Evolutionary conservation across 2,113 vertebrate species (phyloP).

Genomic region (Pygoscelis adeliae): DNA sequence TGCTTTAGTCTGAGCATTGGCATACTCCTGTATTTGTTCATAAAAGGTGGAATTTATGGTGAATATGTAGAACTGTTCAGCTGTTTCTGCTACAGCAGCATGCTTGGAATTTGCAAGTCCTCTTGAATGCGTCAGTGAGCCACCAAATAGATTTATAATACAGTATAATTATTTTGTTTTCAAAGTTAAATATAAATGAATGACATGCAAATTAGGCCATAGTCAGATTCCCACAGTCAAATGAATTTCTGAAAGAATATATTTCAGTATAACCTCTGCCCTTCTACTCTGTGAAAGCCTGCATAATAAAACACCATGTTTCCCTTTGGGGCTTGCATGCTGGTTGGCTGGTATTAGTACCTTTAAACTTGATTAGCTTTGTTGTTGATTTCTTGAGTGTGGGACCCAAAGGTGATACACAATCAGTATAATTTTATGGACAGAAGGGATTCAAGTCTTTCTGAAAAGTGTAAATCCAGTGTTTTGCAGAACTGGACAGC

Average conservation of each 20-base stretch:
- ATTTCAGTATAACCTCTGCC: not conserved
- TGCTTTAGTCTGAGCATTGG: not conserved
- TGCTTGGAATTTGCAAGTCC: not conserved
- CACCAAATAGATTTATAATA: not conserved
- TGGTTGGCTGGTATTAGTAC: not conserved
- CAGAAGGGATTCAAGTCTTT: not conserved
- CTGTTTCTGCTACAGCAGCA: not conserved
- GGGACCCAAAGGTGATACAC: rapidly evolving
- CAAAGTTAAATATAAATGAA: not conserved
- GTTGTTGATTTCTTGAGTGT: not conserved
- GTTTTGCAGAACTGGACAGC: not conserved
- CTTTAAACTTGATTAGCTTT: not conserved
- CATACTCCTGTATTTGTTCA: not conserved
- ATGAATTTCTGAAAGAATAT: not conserved
- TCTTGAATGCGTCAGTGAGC: not conserved
- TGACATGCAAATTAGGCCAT: not conserved
- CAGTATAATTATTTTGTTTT: not conserved
- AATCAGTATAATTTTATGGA: not conserved
- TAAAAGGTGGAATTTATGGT: not conserved
- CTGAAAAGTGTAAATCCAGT: not conserved
- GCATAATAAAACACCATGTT: not conserved
- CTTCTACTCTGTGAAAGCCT: not conserved
- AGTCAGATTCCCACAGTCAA: not conserved
- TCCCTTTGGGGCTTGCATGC: not conserved
- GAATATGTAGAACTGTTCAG: not conserved